These are phyloP conservation scores for Marcusenius ussheri DNA, from an alignment of 2,113 vertebrate species.

Conservation along the genomic window DNA sequence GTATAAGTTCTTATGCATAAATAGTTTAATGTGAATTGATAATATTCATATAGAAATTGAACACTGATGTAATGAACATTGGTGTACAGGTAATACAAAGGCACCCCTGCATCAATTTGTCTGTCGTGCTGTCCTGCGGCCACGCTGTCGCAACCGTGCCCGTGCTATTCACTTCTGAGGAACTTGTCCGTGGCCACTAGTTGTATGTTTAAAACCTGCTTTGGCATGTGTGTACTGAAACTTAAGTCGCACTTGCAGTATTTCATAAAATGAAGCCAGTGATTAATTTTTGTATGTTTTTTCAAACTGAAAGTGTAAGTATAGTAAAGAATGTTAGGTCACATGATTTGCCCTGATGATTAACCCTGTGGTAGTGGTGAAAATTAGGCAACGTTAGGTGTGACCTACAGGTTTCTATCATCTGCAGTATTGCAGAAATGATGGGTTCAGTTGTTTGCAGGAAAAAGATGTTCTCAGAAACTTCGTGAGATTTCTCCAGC, in stretches of 20 bases:
- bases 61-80: neutral
- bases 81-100: neutral
- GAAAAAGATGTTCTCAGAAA: neutral
- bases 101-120: neutral
- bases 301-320: neutral
- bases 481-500: too few relatives aligned
- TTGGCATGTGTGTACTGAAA: neutral
- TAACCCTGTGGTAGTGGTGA: neutral
- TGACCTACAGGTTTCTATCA: neutral
- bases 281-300: neutral
- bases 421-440: neutral
- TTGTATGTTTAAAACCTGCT: neutral
- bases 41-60: neutral
- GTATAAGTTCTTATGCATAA: neutral
- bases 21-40: neutral
- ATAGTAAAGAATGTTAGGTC: neutral
- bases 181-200: neutral
- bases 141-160: neutral
- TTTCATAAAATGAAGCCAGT: neutral
- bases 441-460: neutral
- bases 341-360: neutral
- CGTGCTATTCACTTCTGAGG: neutral
- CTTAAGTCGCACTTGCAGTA: neutral
- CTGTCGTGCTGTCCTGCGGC: too few relatives aligned
- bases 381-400: neutral